Base-by-base conservation (phyloP, 1,140 invertebrate genomes). In the Drosophila kikkawai region DNA sequence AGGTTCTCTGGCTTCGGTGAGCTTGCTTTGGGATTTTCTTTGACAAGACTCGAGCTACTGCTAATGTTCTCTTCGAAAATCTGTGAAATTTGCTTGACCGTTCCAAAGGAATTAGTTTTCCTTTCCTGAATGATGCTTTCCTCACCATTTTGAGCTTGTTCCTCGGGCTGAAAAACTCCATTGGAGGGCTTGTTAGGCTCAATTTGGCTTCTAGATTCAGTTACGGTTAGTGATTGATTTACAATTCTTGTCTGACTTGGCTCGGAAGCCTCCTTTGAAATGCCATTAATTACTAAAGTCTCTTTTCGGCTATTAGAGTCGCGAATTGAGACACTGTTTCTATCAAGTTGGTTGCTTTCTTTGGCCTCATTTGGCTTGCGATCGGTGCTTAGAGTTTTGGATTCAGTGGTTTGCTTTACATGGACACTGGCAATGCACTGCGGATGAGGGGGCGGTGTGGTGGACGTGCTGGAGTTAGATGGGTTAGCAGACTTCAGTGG, bases 31-130 rank as follows among this genome's bases (percentile, higher is more conserved):
- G 36, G 1, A 51, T 26, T 64, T 67, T 51, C 47, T n/a, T 67
- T 67, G 37, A 66, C 7, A 32, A 22, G 2, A 19, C 4, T 37
- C 13, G 53, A 26, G 22, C 32, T 70, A 41, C 63, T 68, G 39
- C 63, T 68, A 11, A 70, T 70, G 64, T 70, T 70, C 15, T 70
- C 67, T 39, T 70, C 67, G 15, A 70, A 70, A n/a, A 70, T 70
- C 48, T 70, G 63, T n/a, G 67, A 70, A 68, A 70, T 70, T 22
- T 70, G 67, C 26, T 68, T 70, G 3, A 70, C 67, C 4, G 67
- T 70, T 32, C 67, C 67, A 39, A 70, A 70, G 1, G 67, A 70
- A n/a, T 70, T 70, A 3, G 63, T 70, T 70, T 70, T 67, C 22
- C 48, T 51, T 8, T 69, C 66, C 19, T 65, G 13, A 15, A 39